Percentiles rank a stretch among this genome's conserved stretches.
phyloP scores from a whole-genome alignment of 37 sponge, comb jelly and placozoan species.

The Theonella swinhoei region DNA sequence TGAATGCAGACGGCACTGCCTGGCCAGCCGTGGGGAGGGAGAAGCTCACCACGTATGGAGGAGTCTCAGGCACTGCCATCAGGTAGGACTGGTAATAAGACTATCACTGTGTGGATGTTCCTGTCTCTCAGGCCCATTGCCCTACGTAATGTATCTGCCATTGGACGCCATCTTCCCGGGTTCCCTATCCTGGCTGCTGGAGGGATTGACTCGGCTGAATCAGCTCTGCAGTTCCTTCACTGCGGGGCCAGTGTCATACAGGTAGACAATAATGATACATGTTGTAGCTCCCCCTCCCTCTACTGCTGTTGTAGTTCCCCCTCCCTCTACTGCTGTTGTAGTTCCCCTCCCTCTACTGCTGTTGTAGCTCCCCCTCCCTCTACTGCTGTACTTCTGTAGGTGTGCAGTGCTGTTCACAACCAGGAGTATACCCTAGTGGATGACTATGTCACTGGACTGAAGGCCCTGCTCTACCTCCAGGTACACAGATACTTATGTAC shows the following conservation, averaged over 20 bases:
- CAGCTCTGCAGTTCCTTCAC: constrained; percentile 90
- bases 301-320: background rate
- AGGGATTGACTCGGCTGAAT: constrained; percentile 89
- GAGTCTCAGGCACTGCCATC: constrained; percentile 87
- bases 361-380: background rate
- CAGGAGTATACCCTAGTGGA: constrained; percentile 93
- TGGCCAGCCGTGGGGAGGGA: constrained; percentile 90
- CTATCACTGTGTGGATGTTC: no score
- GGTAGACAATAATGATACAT: no score
- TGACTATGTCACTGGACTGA: constrained; percentile 86
- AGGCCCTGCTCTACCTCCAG: constrained; percentile 86
- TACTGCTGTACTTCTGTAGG: constrained; percentile 38
- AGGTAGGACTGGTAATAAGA: no score
- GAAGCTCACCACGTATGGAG: constrained; percentile 90
- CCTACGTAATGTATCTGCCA: constrained; percentile 86
- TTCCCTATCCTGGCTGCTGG: constrained; percentile 92
- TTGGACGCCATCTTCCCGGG: constrained; percentile 80
- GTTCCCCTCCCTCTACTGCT: background rate
- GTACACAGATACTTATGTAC: background rate
- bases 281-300: background rate
- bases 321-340: no score
- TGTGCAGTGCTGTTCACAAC: constrained; percentile 96
- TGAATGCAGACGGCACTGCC: constrained; percentile 60
- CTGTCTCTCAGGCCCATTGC: constrained; percentile 96
- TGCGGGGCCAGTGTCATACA: constrained; percentile 86